Conservation (phyloP, 2,888 invertebrate species). For the Morpho helenor region DNA sequence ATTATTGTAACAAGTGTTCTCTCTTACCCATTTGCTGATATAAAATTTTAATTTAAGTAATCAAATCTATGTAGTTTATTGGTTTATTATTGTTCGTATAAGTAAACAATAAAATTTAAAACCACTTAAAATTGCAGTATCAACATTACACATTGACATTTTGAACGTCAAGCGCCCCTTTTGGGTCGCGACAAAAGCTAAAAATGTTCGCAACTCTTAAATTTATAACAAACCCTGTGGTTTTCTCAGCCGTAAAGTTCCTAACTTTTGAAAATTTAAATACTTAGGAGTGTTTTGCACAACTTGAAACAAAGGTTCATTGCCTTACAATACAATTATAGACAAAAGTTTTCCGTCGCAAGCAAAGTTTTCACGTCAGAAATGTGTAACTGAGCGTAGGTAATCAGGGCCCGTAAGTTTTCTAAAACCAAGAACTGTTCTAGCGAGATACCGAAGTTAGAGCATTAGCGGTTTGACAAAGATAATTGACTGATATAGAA, state of each 20-base stretch:
- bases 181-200: conserved; percentile 19
- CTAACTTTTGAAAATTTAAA: conserved; percentile 16
- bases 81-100: no score
- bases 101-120: no score
- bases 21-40: no score
- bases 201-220: conserved; percentile 21
- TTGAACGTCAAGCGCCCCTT: conserved; percentile 17
- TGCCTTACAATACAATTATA: conserved; percentile 9
- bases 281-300: conserved; percentile 5
- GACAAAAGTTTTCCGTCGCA: conserved; percentile 9
- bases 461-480: conserved; percentile 19
- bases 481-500: conserved; percentile 14
- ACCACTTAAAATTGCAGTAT: no score
- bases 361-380: conserved; percentile 16
- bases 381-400: conserved; percentile 23
- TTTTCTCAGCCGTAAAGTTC: conserved; percentile 15
- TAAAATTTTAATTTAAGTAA: no score
- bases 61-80: no score
- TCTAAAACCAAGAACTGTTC: conserved; percentile 20
- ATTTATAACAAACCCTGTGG: conserved; percentile 19
- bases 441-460: conserved; percentile 23
- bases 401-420: conserved; percentile 20
- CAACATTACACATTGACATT: background rate
- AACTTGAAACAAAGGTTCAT: conserved; percentile 5
- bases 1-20: no score